phyloP scores from a whole-genome alignment of 2,888 invertebrate genomes.

The Polydrusus pterygomalis region DNA sequence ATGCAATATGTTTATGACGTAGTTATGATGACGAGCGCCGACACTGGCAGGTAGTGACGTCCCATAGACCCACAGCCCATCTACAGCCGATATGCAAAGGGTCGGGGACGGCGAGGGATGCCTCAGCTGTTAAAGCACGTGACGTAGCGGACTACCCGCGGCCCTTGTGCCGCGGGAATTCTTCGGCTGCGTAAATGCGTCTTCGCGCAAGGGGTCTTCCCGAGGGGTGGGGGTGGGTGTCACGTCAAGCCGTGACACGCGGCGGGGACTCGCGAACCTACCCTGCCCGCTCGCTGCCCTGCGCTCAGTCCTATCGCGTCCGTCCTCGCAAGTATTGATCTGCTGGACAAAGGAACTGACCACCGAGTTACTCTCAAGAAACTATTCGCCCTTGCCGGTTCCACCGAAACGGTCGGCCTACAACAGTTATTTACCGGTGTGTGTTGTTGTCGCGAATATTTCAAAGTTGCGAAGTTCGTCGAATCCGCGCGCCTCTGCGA shows the following conservation, averaged over 20 bases:
- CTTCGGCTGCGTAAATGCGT: slow-evolving; percentile 69
- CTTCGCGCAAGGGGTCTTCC: slow-evolving; percentile 66
- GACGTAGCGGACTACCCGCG: slow-evolving; percentile 55
- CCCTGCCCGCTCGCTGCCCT: slow-evolving; percentile 63
- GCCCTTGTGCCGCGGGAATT: slow-evolving; percentile 45
- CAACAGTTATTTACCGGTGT: slow-evolving; percentile 52
- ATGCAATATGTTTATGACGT: slow-evolving; percentile 6
- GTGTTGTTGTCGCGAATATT: slow-evolving; percentile 35
- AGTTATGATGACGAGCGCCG: slow-evolving; percentile 16
- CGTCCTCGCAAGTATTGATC: slow-evolving; percentile 70
- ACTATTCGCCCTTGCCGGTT: slow-evolving; percentile 47
- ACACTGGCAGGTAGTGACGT: slow-evolving; percentile 42
- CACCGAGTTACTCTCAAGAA: slow-evolving; percentile 72
- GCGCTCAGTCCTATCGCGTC: slow-evolving; percentile 69
- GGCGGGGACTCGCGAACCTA: slow-evolving; percentile 69
- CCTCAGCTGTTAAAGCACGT: slow-evolving; percentile 64
- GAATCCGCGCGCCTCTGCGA: slow-evolving; percentile 54
- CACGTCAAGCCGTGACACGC: slow-evolving; percentile 74
- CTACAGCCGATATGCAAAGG: slow-evolving; percentile 25
- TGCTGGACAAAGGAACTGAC: slow-evolving; percentile 74
- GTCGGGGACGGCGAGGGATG: slow-evolving; percentile 20
- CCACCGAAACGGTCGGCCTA: slow-evolving; percentile 62
- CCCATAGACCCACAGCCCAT: background rate
- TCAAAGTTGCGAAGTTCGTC: slow-evolving; percentile 55
- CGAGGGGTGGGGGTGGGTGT: slow-evolving; percentile 75